These are phyloP conservation scores for Andrena dorsata DNA, from an alignment of 2,888 invertebrate species.

Conservation along the genomic window DNA sequence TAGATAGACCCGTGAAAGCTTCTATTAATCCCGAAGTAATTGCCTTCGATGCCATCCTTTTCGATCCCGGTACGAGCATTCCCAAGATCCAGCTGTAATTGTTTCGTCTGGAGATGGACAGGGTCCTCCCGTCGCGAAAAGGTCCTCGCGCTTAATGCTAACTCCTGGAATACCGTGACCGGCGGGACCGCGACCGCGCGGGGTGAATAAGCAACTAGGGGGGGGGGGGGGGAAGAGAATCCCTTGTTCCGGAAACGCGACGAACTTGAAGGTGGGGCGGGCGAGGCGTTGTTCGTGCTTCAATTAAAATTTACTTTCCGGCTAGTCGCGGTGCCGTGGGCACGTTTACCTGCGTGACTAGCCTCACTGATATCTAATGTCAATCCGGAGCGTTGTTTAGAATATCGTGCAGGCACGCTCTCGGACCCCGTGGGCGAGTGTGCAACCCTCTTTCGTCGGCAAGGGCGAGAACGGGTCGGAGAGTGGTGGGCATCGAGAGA, in stretches of 20 bases:
- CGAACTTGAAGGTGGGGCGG: slow-evolving; percentile 41
- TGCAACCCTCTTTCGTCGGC: slow-evolving; percentile 29
- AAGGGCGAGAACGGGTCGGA: too few species aligned
- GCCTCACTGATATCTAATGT: slow-evolving; percentile 68
- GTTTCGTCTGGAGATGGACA: slow-evolving; percentile 6
- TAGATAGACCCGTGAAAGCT: slow-evolving; percentile 46
- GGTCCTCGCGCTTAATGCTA: slow-evolving; percentile 7
- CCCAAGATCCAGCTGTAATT: slow-evolving; percentile 18
- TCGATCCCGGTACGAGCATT: not conserved
- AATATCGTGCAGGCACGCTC: slow-evolving; percentile 50
- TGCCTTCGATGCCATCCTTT: not conserved
- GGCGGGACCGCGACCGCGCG: not conserved
- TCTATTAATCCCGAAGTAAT: slow-evolving; percentile 24
- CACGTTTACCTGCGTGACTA: slow-evolving; percentile 66
- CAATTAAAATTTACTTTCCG: slow-evolving; percentile 68
- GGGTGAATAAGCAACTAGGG: slow-evolving; percentile 32
- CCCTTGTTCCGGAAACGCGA: slow-evolving; percentile 44
- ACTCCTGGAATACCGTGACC: slow-evolving; percentile 25
- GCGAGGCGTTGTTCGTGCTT: slow-evolving; percentile 48
- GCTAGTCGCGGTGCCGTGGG: slow-evolving; percentile 18
- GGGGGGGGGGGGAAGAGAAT: slow-evolving; percentile 13
- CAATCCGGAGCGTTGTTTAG: slow-evolving; percentile 65
- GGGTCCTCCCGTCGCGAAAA: not conserved
- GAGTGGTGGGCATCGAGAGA: not conserved
- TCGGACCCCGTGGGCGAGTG: not conserved